Evolutionary conservation across 1,140 invertebrate genomes (phyloP), one percentile per base, ranked within the genome.

Genomic region (Musca domestica): DNA sequence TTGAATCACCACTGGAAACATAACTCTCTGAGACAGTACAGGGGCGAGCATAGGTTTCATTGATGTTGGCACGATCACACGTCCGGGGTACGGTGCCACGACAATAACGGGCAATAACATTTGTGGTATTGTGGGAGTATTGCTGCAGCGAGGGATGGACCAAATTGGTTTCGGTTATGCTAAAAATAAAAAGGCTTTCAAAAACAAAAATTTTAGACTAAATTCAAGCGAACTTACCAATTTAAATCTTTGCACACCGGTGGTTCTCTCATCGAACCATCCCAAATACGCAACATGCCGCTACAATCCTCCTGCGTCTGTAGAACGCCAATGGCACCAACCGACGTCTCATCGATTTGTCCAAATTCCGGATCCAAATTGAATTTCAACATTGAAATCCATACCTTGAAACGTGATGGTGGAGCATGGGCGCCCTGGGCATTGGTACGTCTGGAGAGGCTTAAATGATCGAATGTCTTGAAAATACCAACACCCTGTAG

Each of bases 371-470:
- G 80, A 67, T 79, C 76, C 65, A 81, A 69, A 82, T 94, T 91
- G 81, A 94, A 95, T 83, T 94, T 95, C 63, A 94, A 84, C 58
- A 95, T 89, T 1, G 93, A 93, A 68, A 95, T 85, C 93, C 93
- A 95, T 0, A 95, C 90, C 69, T 90, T 86, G 75, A 92, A 94
- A 67, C 91, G 85, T 51, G 83, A 88, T 4, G 77, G 49, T 0
- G 78, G 76, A 7, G 74, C 75, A 66, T 80, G 76, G 64, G 74
- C 52, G 5, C 75, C 71, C 48, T 78, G 75, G 2, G 73, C 71
- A 52, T 73, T 80, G 2, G 76, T 74, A 23, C 78, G 72, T 9
- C 80, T 72, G 25, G 78, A 77, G 19, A 80, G 58, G 20, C 77
- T 80, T 14, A 81, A 49, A 66, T 81, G 80, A 67, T 82, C 80